Percentiles rank a stretch among this genome's conserved stretches.
Conservation (phyloP, 2,888 invertebrate species). For the Sclerodermus sp. region DNA sequence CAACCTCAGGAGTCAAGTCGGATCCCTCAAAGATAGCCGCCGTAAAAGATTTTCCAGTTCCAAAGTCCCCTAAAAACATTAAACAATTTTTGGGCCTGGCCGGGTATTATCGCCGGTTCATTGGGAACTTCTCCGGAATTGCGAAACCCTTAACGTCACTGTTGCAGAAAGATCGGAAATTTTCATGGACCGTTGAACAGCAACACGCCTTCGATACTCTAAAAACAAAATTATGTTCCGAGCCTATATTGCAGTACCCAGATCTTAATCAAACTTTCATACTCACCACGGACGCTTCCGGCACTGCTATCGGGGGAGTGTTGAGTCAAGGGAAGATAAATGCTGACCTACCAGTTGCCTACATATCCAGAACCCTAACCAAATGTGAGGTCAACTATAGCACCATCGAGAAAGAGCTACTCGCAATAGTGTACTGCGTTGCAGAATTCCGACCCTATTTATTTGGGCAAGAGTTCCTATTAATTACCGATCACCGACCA, state of each 20-base stretch:
- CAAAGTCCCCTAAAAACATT: constrained; percentile 22
- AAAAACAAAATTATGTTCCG: neutral
- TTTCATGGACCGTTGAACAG: constrained; percentile 23
- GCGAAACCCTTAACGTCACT: constrained; percentile 33
- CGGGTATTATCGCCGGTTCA: constrained; percentile 45
- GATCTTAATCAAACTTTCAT: constrained; percentile 27
- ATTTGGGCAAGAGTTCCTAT: constrained; percentile 44
- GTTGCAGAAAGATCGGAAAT: constrained; percentile 25
- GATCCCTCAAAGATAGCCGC: no score
- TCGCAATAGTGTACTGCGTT: constrained; percentile 45
- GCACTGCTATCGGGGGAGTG: constrained; percentile 17
- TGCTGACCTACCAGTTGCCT: constrained; percentile 42
- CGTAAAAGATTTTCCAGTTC: constrained; percentile 29
- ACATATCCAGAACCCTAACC: constrained; percentile 42
- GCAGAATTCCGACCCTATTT: constrained; percentile 50
- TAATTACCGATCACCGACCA: constrained; percentile 47
- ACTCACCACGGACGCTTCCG: constrained; percentile 45
- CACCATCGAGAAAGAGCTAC: constrained; percentile 47
- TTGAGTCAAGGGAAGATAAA: constrained; percentile 39
- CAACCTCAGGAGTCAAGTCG: no score
- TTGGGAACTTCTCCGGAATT: constrained; percentile 31
- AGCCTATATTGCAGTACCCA: constrained; percentile 24
- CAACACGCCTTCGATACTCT: constrained; percentile 16
- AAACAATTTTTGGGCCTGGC: constrained; percentile 39
- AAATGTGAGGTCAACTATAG: constrained; percentile 45